Conservation (phyloP, 1,140 invertebrate genomes). For the Pseudomyrmex gracilis region DNA sequence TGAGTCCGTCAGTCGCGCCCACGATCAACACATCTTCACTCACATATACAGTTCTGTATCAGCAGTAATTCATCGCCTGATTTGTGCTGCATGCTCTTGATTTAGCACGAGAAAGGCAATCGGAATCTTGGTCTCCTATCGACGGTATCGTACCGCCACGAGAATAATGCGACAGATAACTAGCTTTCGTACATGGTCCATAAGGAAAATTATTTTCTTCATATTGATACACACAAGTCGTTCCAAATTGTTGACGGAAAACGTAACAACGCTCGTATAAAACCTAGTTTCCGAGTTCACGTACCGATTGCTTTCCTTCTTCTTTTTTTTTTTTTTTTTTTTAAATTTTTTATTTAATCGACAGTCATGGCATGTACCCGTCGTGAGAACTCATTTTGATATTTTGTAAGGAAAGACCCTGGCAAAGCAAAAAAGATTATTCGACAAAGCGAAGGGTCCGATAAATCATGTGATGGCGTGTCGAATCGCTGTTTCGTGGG, state of each 20-base stretch:
- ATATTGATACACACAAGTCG: too few species aligned
- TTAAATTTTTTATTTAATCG: constrained; percentile 56
- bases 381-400: constrained; percentile 21
- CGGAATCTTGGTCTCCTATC: constrained; percentile 34
- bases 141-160: too few species aligned
- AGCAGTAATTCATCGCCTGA: constrained; percentile 80
- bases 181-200: too few species aligned
- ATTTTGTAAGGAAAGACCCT: constrained; percentile 20
- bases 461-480: constrained; percentile 26
- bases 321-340: constrained; percentile 35
- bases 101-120: constrained; percentile 36
- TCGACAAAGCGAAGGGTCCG: neutral
- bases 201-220: too few species aligned
- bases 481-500: constrained; percentile 22
- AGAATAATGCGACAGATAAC: too few species aligned
- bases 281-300: constrained; percentile 27
- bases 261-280: neutral
- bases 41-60: constrained; percentile 84
- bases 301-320: constrained; percentile 36
- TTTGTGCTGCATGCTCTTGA: constrained; percentile 69
- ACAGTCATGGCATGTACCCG: constrained; percentile 16
- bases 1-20: constrained; percentile 87
- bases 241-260: too few species aligned
- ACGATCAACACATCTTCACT: constrained; percentile 82
- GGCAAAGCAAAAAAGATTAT: too few species aligned